phyloP scores from a whole-genome alignment of 2,888 invertebrate genomes.

The Eupithecia centaureata region DNA sequence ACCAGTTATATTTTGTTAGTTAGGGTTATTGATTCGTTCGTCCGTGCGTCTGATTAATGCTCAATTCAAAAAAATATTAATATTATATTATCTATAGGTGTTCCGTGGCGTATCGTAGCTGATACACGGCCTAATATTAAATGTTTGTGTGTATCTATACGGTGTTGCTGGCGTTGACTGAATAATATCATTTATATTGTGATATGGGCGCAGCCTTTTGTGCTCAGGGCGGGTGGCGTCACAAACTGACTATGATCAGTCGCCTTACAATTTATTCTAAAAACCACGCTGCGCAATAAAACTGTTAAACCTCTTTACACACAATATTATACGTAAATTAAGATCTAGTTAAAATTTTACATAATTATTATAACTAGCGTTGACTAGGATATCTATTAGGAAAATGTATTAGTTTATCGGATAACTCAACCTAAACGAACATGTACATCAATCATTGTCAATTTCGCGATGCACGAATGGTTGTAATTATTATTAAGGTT shows the following conservation, averaged over 20 bases:
- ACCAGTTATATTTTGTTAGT: slow-evolving; percentile 61
- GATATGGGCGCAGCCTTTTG: slow-evolving; percentile 41
- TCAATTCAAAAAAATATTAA: slow-evolving; percentile 64
- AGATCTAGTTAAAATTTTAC: slow-evolving; percentile 46
- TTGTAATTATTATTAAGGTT: slow-evolving; percentile 45
- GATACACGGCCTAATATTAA: slow-evolving; percentile 69
- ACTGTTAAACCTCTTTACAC: slow-evolving; percentile 46
- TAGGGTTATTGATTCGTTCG: slow-evolving; percentile 78
- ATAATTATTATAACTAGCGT: slow-evolving; percentile 44
- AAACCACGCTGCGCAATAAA: slow-evolving; percentile 46
- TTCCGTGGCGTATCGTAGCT: slow-evolving; percentile 65
- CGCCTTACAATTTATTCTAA: slow-evolving; percentile 48
- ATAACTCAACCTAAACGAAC: slow-evolving; percentile 43
- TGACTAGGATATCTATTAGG: slow-evolving; percentile 45
- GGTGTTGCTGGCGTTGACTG: slow-evolving; percentile 53
- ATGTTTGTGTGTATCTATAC: slow-evolving; percentile 49
- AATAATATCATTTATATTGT: slow-evolving; percentile 55
- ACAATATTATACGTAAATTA: slow-evolving; percentile 44
- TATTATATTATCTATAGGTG: slow-evolving; percentile 66
- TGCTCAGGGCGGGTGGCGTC: slow-evolving; percentile 43
- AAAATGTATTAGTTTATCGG: slow-evolving; percentile 44
- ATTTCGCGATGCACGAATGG: slow-evolving; percentile 45
- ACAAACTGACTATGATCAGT: slow-evolving; percentile 45
- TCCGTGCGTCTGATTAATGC: slow-evolving; percentile 79
- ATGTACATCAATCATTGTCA: slow-evolving; percentile 45